Percentiles rank a stretch among this genome's conserved stretches.
Conservation (phyloP, 1,140 invertebrate genomes). For the Tetragnatha versicolor region DNA sequence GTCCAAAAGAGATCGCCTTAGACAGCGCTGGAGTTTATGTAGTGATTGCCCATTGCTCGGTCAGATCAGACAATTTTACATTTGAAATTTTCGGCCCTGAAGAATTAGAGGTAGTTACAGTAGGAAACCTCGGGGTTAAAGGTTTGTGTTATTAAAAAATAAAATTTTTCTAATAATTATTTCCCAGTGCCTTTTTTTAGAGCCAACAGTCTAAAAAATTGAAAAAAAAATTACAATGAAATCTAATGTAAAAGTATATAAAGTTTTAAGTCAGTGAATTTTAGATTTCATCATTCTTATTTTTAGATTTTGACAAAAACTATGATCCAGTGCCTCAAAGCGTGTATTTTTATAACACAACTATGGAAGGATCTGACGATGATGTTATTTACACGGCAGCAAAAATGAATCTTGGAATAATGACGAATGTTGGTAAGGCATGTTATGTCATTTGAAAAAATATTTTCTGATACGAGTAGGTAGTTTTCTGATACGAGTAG, state of each 20-base stretch:
- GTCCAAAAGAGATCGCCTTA: conserved; percentile 50
- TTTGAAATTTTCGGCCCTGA: conserved; percentile 46
- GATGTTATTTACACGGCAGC: conserved; percentile 49
- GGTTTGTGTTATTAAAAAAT: conserved; percentile 27
- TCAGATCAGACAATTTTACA: conserved; percentile 54
- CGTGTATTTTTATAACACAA: conserved; percentile 55
- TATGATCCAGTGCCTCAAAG: conserved; percentile 56
- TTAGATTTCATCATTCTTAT: not conserved
- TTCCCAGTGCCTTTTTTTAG: no score
- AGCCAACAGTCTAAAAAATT: not conserved
- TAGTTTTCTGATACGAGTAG: no score
- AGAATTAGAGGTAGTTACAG: conserved; percentile 48
- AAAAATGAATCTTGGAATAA: conserved; percentile 54
- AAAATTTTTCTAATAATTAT: not conserved
- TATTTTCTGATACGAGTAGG: no score
- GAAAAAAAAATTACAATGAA: not conserved
- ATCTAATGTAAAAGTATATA: not conserved
- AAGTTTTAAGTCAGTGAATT: not conserved
- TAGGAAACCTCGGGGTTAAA: conserved; percentile 56
- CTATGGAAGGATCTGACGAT: conserved; percentile 43
- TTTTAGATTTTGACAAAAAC: conserved; percentile 55
- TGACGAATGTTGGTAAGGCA: conserved; percentile 58
- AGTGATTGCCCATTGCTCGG: conserved; percentile 40
- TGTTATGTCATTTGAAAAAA: no score
- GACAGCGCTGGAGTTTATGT: conserved; percentile 56